A percentile compares a stretch with the other conserved stretches of the same genome.
phyloP scores from a whole-genome alignment of 1,140 invertebrate genomes.

The Drosophila willistoni region DNA sequence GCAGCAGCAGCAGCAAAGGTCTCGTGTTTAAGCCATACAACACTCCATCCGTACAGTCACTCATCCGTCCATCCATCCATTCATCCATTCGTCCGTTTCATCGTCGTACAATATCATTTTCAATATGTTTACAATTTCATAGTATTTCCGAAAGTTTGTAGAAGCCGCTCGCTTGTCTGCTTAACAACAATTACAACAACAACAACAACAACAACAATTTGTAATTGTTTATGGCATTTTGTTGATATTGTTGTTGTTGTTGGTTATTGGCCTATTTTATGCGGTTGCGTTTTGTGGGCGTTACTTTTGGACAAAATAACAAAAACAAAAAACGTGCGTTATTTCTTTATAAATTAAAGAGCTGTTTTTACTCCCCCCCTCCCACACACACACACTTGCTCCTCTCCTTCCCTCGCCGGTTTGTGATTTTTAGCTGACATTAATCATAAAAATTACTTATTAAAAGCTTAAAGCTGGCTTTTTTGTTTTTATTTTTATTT shows the following conservation, averaged over 20 bases:
- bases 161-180: conserved; percentile 48
- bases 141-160: conserved; percentile 63
- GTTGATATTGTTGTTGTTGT: conserved; percentile 24
- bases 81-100: background rate
- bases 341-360: conserved; percentile 18
- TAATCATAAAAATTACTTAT: conserved; percentile 50
- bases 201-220: conserved; percentile 29
- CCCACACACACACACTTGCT: conserved; percentile 1
- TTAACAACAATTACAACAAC: conserved; percentile 43
- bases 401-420: background rate
- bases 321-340: conserved; percentile 19
- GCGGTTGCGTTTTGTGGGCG: conserved; percentile 54
- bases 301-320: conserved; percentile 22
- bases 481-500: background rate
- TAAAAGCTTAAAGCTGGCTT: conserved; percentile 23
- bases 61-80: background rate
- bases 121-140: conserved; percentile 51
- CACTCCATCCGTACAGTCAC: background rate
- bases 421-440: conserved; percentile 42
- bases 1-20: conserved; percentile 28
- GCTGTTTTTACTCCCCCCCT: too few species aligned
- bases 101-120: conserved; percentile 24
- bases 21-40: conserved; percentile 1
- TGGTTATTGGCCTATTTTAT: conserved; percentile 73
- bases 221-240: conserved; percentile 60